A percentile compares a stretch with the other conserved stretches of the same genome.
phyloP scores from a whole-genome alignment of 2,888 invertebrate genomes.

The Melanostoma scalare region DNA sequence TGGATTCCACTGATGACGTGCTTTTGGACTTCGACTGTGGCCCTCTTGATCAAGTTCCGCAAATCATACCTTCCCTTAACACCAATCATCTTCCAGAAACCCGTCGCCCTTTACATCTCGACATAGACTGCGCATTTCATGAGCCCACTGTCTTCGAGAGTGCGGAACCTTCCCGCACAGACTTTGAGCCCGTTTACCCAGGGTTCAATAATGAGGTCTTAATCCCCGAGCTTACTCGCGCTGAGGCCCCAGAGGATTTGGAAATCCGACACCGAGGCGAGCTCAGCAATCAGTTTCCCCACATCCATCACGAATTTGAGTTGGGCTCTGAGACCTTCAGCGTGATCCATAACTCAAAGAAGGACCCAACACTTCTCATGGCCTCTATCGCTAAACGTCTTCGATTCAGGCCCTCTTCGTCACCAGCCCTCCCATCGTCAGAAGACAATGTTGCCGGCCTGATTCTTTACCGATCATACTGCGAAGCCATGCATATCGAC shows the following conservation, averaged over 20 bases:
- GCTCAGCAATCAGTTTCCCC: neutral
- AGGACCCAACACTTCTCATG: neutral
- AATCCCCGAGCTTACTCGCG: neutral
- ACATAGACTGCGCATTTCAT: neutral
- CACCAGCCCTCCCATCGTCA: neutral
- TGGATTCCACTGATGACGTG: neutral
- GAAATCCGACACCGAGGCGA: neutral
- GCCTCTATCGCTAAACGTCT: neutral
- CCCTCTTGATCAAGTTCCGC: neutral
- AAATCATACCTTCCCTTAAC: neutral
- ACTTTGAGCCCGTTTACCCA: neutral
- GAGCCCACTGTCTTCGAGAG: neutral
- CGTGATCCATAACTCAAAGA: neutral
- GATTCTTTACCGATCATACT: neutral
- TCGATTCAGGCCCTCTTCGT: neutral
- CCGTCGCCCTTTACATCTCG: neutral
- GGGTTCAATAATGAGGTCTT: constrained; percentile 1
- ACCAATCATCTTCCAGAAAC: no score
- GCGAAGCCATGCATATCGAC: constrained; percentile 3
- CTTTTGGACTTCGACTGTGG: neutral
- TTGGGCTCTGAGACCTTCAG: neutral
- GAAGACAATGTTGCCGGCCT: neutral
- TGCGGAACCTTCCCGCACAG: neutral
- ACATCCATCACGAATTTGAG: neutral
- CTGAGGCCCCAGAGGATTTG: neutral